Percentiles rank a stretch among this genome's conserved stretches.
Conservation (phyloP, 2,113 vertebrate genomes). For the Peromyscus leucopus region DNA sequence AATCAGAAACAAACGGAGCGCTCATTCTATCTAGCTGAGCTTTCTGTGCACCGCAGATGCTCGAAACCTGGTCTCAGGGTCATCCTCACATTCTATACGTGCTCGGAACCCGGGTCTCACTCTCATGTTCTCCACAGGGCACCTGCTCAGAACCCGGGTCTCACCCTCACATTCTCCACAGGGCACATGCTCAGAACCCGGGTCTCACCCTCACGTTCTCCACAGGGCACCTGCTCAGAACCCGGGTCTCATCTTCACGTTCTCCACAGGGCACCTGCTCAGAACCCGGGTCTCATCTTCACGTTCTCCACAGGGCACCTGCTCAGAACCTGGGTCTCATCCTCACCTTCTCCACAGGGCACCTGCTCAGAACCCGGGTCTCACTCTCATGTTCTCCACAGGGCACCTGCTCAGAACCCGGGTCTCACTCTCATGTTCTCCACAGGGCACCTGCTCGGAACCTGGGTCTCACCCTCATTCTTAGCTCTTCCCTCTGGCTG, state of each 20-base stretch:
- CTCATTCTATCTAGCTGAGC: not conserved
- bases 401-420: too few species aligned
- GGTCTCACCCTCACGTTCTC: not conserved
- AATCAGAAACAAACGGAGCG: not conserved
- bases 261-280: not conserved
- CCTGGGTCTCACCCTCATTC: accelerated
- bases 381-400: not conserved
- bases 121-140: too few species aligned
- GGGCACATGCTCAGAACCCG: not conserved
- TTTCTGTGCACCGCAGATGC: not conserved
- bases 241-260: not conserved
- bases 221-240: too few species aligned
- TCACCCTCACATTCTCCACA: too few species aligned
- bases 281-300: not conserved
- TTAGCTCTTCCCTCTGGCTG: not conserved
- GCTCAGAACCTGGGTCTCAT: not conserved
- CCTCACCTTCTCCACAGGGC: not conserved
- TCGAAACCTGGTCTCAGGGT: not conserved
- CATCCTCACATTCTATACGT: not conserved
- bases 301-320: too few species aligned
- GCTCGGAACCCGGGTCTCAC: not conserved
- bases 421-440: too few species aligned
- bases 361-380: too few species aligned
- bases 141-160: too few species aligned
- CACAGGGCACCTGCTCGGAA: not conserved